These are phyloP conservation scores for Urocitellus parryii DNA, from an alignment of 2,113 vertebrate genomes.

Conservation along the genomic window DNA sequence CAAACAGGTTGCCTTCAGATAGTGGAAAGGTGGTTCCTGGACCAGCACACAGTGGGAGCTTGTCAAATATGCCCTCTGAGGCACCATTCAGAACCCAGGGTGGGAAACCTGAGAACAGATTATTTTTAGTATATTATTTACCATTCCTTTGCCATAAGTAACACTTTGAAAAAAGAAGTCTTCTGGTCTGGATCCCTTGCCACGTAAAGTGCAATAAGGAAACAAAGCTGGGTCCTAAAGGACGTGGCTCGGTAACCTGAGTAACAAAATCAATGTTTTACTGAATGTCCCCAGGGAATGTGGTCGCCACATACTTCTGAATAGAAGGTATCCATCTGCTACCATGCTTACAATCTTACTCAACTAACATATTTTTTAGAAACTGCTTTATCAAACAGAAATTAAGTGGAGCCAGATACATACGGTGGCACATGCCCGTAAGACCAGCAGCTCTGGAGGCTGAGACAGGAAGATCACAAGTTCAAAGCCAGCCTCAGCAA, in stretches of 20 bases:
- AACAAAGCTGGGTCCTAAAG: not conserved
- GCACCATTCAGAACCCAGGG: not conserved
- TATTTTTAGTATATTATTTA: not conserved
- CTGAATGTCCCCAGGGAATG: not conserved
- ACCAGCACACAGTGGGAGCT: not conserved
- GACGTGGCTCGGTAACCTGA: not conserved
- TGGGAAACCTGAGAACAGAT: not conserved
- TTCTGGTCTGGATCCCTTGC: not conserved
- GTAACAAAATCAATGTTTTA: not conserved
- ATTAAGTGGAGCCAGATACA: too few relatives aligned
- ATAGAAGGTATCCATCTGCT: not conserved
- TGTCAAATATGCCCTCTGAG: not conserved
- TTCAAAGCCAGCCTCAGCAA: too few relatives aligned
- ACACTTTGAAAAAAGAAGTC: not conserved
- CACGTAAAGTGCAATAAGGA: not conserved
- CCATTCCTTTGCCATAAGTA: not conserved
- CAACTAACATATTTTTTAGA: not conserved
- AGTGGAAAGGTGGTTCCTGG: not conserved
- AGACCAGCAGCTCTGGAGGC: too few relatives aligned
- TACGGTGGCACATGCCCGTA: too few relatives aligned
- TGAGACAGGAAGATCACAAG: too few relatives aligned
- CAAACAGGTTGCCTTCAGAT: not conserved
- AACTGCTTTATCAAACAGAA: constrained; percentile 34
- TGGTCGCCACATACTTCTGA: not conserved
- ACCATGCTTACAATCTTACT: not conserved